Evolutionary conservation across 2,888 invertebrate species (phyloP).

Genomic region (Eupithecia insigniata): DNA sequence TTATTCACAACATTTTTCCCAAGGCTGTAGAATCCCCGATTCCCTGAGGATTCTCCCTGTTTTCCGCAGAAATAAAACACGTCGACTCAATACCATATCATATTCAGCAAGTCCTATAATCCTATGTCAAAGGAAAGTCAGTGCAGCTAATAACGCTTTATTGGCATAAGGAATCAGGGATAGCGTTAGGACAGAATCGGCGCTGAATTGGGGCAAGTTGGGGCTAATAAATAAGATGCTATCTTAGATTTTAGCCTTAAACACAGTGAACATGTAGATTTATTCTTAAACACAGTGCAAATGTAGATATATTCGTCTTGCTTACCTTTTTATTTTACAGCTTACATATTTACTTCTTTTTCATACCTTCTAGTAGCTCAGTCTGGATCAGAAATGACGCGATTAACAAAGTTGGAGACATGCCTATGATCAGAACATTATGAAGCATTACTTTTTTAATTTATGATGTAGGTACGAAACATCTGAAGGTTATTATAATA

Average conservation of each 20-base stretch:
- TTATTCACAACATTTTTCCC: background rate
- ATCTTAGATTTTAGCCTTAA: no score
- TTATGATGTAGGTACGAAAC: no score
- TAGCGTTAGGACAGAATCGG: conserved; percentile 8
- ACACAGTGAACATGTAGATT: background rate
- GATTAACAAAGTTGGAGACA: no score
- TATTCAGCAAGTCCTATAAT: conserved; percentile 38
- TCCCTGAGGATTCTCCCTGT: background rate
- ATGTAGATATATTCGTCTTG: background rate
- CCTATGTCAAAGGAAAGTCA: conserved; percentile 46
- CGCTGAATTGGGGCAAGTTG: background rate
- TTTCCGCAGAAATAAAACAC: conserved; percentile 24
- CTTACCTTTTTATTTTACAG: no score
- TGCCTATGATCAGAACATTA: no score
- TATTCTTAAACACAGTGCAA: background rate
- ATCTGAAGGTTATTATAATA: no score
- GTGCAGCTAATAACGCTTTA: conserved; percentile 42
- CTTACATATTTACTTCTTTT: no score
- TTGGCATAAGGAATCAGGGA: conserved; percentile 32
- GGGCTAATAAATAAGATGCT: background rate
- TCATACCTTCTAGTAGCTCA: background rate
- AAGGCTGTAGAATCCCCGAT: background rate
- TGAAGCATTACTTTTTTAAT: no score
- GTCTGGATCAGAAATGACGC: background rate
- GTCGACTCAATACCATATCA: conserved; percentile 37